Base-by-base conservation (phyloP, 2,797 vertebrate genomes). In the Xiphorhynchus erythropygius region DNA sequence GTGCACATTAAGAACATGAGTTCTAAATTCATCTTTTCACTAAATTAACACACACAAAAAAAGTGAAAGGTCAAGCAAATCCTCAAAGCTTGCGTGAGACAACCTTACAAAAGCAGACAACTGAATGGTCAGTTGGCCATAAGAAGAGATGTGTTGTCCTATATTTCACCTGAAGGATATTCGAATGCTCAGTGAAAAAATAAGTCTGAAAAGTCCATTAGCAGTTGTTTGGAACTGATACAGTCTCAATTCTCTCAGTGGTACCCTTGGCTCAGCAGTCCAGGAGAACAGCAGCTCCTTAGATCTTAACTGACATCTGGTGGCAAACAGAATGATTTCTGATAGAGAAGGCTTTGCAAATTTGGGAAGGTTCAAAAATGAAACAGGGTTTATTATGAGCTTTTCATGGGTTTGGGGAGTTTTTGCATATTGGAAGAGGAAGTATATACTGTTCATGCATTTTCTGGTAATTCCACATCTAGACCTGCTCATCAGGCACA, bases 121-220 rank as follows among this genome's bases (percentile, higher is more conserved):
- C 8, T 10, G 44, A 50, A n/a, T 1, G 17, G 27, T 18, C 44
- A 67, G 19, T 1, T 1, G 10, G n/a, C 11, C 9, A 37, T 1
- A 12, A 5, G 16, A 41, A 59, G 60, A 76, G n/a, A 25, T 27
- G 37, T 7, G 4, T 25, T 71, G 55, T 30, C 19, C 18, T 23
- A 2, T 4, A 28, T 12, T 71, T 81, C 4, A 74, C 10, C 12
- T 56, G 27, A 71, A 73, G 41, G 6, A 4, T 15, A 44, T 11
- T 17, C 6, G 46, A 44, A 37, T 27, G 4, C 41, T 55, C 11
- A 73, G 10, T 37, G 59, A 7, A 49, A 60, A 53, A 75, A 41
- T 7, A 41, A 30, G 9, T 28, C 70, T 55, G 22, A 5, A 2
- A 13, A 73, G 39, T 33, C n/a, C n/a, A n/a, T 13, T 19, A 24